Conservation (phyloP, 1,140 invertebrate species). For the Caenorhabditis brenneri region DNA sequence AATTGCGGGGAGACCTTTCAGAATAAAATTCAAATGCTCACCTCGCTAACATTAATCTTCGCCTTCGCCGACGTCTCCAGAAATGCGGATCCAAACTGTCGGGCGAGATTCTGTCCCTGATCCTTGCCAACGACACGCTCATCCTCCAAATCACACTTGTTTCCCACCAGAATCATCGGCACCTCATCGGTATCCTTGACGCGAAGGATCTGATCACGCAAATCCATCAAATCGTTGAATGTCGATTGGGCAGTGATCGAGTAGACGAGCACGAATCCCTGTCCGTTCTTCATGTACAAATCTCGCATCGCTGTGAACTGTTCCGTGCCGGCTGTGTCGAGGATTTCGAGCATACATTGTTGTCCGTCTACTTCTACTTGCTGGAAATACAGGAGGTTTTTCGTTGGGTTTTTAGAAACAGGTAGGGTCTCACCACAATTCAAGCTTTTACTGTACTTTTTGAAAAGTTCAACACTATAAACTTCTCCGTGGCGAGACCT, state of each 20-base stretch:
- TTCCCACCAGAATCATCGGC: constrained; percentile 98
- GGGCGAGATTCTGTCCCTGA: constrained; percentile 87
- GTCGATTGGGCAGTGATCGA: constrained; percentile 99
- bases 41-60: constrained; percentile 98
- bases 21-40: constrained; percentile 72
- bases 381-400: constrained; percentile 65
- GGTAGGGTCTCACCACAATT: too few relatives aligned
- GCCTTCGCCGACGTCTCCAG: constrained; percentile 99
- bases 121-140: constrained; percentile 98
- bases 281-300: constrained; percentile 99
- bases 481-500: too few relatives aligned
- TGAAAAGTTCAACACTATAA: too few relatives aligned
- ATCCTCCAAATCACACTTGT: constrained; percentile 99
- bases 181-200: constrained; percentile 83
- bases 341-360: constrained; percentile 98
- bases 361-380: constrained; percentile 99
- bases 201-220: constrained; percentile 96
- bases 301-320: constrained; percentile 99
- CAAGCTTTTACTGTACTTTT: too few relatives aligned
- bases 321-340: constrained; percentile 99
- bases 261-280: constrained; percentile 98
- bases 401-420: too few relatives aligned
- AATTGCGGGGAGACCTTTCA: background rate
- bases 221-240: constrained; percentile 98
- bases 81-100: constrained; percentile 93